Base-by-base conservation (phyloP, 1,140 invertebrate species). In the Asbolus verrucosus region DNA sequence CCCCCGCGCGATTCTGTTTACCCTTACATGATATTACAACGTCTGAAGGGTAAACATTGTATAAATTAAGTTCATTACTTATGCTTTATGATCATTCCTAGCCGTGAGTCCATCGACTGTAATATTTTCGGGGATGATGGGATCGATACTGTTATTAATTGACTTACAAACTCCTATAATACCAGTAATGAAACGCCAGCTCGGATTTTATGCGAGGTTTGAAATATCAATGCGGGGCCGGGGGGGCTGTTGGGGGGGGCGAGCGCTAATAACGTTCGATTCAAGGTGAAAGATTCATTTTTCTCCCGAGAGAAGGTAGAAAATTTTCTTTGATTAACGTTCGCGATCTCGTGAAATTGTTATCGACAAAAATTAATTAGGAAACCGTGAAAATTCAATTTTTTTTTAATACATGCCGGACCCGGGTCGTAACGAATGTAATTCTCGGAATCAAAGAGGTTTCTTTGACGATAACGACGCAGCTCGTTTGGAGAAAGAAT, bases 171-270 rank as follows among this genome's bases (percentile, higher is more conserved):
- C 19, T 54, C 19, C n/a, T 13, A 36, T 36, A 36, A 36, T 36
- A 36, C 21, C 46, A 24, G 46, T 54, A 54, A 54, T 54, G 46
- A 54, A 54, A 54, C 46, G 46, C 46, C 46, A 54, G 21, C 46
- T 54, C 46, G 19, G 46, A 54, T 54, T 54, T 54, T 54, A 24
- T 11, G 46, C 46, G 19, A 27, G 19, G 21, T 54, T 5, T 54
- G 18, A 54, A 50, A 50, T 36, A 36, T 11, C 33, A 36, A 36
- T 36, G 33, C 11, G 33, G 33, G 33, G 3, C 6, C 11, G 33
- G n/a, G 33, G 6, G 33, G 33, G n/a, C n/a, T n/a, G n/a, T 6
- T 36, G 19, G 43, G 18, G 21, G 21, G n/a, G 46, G 46, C 9
- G 46, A 54, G 46, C n/a, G 19, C 46, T 54, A 54, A 54, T 54